A percentile compares a stretch with the other conserved stretches of the same genome.
phyloP scores from a whole-genome alignment of 2,797 vertebrate genomes.

The Knipowitschia caucasica region DNA sequence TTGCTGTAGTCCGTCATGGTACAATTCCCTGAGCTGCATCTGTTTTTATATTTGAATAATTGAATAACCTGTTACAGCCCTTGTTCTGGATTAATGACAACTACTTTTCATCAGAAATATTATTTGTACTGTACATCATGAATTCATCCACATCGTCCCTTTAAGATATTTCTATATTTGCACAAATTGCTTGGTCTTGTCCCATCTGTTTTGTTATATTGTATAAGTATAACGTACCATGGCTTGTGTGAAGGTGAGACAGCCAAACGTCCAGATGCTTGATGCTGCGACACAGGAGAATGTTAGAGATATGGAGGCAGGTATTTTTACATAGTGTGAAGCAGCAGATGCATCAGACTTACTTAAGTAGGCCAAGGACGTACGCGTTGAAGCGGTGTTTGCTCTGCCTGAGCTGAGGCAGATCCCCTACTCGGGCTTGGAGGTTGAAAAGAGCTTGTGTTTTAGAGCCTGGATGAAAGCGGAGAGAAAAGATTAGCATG shows the following conservation, averaged over 20 bases:
- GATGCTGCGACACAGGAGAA: conserved; percentile 64
- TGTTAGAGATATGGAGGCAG: neutral
- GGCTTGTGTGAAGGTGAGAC: conserved; percentile 85
- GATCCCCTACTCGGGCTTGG: conserved; percentile 79
- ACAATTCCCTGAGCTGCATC: too few relatives aligned
- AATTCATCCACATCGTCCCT: too few relatives aligned
- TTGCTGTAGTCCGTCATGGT: too few relatives aligned
- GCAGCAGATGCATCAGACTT: conserved; percentile 52
- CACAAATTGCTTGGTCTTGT: neutral
- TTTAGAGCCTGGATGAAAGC: conserved; percentile 66
- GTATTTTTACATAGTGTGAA: neutral
- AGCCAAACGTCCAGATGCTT: conserved; percentile 92
- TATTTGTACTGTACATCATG: too few relatives aligned
- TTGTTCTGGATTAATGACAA: too few relatives aligned
- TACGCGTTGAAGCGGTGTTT: conserved; percentile 92
- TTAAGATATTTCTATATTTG: too few relatives aligned
- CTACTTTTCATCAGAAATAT: too few relatives aligned
- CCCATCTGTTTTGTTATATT: neutral
- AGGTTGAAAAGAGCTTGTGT: conserved; percentile 77
- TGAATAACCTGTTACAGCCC: too few relatives aligned
- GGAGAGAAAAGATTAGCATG: conserved; percentile 7
- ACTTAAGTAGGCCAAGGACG: conserved; percentile 93
- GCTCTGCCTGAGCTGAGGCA: conserved; percentile 82
- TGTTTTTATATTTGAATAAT: too few relatives aligned
- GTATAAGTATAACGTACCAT: conserved; percentile 68